Base-by-base conservation (phyloP, 2,888 invertebrate species). In the Camptogramma bilineatum region DNA sequence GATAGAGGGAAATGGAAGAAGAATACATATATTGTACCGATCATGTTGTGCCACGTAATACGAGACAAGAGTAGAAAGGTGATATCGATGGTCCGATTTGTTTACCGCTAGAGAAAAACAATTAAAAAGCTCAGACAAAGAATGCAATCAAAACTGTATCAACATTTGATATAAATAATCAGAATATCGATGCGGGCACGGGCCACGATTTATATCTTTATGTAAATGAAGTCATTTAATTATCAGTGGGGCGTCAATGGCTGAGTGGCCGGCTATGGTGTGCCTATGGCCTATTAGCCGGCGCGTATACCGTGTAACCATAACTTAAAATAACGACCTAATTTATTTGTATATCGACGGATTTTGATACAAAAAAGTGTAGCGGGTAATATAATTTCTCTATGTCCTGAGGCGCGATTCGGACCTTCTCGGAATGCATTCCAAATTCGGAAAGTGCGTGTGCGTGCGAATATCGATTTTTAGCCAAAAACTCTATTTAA, bases 171-270 rank as follows among this genome's bases (percentile, higher is more conserved):
- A 59, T 57, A 47, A 50, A 48, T 52, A 62, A 62, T 57, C 9
- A 59, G 48, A 51, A 44, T 17, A 31, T 54, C 50, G 46, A 62
- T 68, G 60, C 63, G 61, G 64, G 62, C 68, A 61, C 54, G 42
- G 44, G 44, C 34, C 50, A 58, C 55, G 54, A 62, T 68, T 70
- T 64, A 69, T 70, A 64, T 53, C 56, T 73, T 70, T 73, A 79
- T 80, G 79, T 71, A 73, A 81, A 81, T 81, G 53, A 75, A 70
- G 60, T 55, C 61, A 70, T 73, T 76, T 74, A 80, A 78, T 77
- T 70, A 77, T 69, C 72, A 73, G 69, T 72, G 74, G 71, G 77
- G 67, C 65, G 73, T 74, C 74, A 70, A 69, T 62, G 61, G 69
- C 51, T 46, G 44, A 47, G 39, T 31, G 39, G 56, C 63, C 10